Conservation (phyloP, 2,888 invertebrate species). For the Pyrocoelia pectoralis region DNA sequence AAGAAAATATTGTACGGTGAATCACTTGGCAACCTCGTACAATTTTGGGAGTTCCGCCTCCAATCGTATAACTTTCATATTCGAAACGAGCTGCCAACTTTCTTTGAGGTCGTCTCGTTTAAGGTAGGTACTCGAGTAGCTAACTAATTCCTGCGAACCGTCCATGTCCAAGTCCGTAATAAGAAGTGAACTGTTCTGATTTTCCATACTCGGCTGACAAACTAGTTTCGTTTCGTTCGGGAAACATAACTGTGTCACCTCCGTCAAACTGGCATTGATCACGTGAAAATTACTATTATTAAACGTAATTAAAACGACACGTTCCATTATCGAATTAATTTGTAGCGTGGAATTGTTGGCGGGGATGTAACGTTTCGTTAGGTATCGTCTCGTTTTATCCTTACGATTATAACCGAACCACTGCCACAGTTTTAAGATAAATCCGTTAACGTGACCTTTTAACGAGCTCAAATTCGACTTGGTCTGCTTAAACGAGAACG, state of each 20-base stretch:
- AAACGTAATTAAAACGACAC: constrained; percentile 80
- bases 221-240: constrained; percentile 55
- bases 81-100: constrained; percentile 71
- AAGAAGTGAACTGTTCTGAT: constrained; percentile 76
- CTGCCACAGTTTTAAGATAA: constrained; percentile 85
- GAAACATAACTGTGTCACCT: constrained; percentile 77
- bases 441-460: constrained; percentile 71
- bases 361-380: constrained; percentile 22
- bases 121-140: constrained; percentile 70
- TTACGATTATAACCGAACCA: constrained; percentile 64
- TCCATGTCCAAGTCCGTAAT: constrained; percentile 81
- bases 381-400: constrained; percentile 2
- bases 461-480: constrained; percentile 50
- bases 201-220: constrained; percentile 79
- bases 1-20: not conserved
- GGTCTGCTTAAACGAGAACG: constrained; percentile 67
- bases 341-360: constrained; percentile 25
- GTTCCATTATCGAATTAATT: constrained; percentile 60
- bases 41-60: constrained; percentile 78
- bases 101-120: constrained; percentile 49
- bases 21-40: constrained; percentile 61
- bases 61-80: constrained; percentile 72
- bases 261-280: constrained; percentile 81
- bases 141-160: constrained; percentile 78
- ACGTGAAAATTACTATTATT: constrained; percentile 77